Evolutionary conservation across 2,113 vertebrate species (phyloP), one percentile per base, ranked within the genome.

Genomic region (Motacilla alba): DNA sequence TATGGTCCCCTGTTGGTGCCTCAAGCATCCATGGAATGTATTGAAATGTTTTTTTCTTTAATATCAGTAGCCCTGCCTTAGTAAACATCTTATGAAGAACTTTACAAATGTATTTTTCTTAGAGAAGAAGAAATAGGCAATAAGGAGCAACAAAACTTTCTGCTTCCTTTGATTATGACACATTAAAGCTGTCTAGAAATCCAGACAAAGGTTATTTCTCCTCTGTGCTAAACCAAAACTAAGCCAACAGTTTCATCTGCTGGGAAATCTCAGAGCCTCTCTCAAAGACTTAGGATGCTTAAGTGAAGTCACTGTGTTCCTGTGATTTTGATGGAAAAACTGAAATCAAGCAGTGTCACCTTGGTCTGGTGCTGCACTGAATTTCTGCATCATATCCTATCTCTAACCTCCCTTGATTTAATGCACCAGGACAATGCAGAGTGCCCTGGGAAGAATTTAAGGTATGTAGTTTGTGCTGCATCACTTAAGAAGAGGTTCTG

Each of bases 21-120:
- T 91, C 80, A 83, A 89, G 77, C 77, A 96, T 89, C 73, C 52
- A 72, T 53, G 94, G 80, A 96, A 97, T 63, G 95, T 33, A 67
- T 33, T 84, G 43, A 89, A 88, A 33, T 83, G 50, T 11, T 58
- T 83, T 80, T 90, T 83, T 50, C 63, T 87, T 72, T 68, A 96
- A 64, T 53, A 86, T 77, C 83, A 73, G 44, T 50, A 94, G 73
- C 53, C 23, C 39, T 86, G 35, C 67, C 56, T 78, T 87, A 53
- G 77, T 17, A 83, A 94, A 83, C 37, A 78, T 52, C 49, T 83
- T 59, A 67, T 6, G 24, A 92, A 87, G 33, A 96, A 37, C 52
- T 82, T 89, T 24, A 78, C 22, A 60, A 68, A 78, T 7, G 9
- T 41, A 22, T 93, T 94, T 93, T 89, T 75, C 64, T 82, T 47